These are phyloP conservation scores for Etheostoma perlongum DNA, from an alignment of 2,797 vertebrate genomes.

Conservation along the genomic window DNA sequence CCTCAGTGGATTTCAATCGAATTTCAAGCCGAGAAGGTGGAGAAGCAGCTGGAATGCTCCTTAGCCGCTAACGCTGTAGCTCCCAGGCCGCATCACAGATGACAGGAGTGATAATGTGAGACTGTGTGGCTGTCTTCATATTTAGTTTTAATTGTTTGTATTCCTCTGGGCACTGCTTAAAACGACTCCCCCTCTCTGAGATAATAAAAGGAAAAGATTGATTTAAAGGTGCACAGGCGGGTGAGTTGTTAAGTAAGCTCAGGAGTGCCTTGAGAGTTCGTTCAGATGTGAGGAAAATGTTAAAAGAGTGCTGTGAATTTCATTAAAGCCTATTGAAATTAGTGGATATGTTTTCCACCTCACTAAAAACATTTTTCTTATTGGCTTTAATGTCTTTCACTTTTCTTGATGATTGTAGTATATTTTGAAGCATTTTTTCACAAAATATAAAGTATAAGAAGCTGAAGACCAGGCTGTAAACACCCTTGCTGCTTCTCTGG, in stretches of 20 bases:
- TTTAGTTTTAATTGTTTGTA: conserved; percentile 55
- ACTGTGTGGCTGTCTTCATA: conserved; percentile 29
- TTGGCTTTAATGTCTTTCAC: neutral
- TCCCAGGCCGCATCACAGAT: conserved; percentile 30
- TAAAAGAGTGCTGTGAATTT: conserved; percentile 47
- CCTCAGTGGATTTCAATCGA: conserved; percentile 71
- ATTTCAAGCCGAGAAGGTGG: conserved; percentile 73
- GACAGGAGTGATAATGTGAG: conserved; percentile 33
- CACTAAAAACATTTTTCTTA: conserved; percentile 6
- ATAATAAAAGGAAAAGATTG: conserved; percentile 26
- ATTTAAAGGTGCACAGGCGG: conserved; percentile 17
- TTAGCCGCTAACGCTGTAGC: conserved; percentile 44
- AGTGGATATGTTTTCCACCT: conserved; percentile 32
- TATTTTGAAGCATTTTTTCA: no score
- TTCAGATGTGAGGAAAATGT: conserved; percentile 24
- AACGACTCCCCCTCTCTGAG: conserved; percentile 22
- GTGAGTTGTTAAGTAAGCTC: conserved; percentile 39
- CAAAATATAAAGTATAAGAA: neutral
- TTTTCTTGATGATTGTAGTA: neutral
- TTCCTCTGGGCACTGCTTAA: conserved; percentile 13
- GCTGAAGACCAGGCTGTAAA: conserved; percentile 7
- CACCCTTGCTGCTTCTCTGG: conserved; percentile 2
- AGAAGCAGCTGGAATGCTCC: conserved; percentile 71
- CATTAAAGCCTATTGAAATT: conserved; percentile 43
- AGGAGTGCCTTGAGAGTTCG: conserved; percentile 33